phyloP scores from a whole-genome alignment of 2,113 vertebrate genomes.

The Thomomys bottae region DNA sequence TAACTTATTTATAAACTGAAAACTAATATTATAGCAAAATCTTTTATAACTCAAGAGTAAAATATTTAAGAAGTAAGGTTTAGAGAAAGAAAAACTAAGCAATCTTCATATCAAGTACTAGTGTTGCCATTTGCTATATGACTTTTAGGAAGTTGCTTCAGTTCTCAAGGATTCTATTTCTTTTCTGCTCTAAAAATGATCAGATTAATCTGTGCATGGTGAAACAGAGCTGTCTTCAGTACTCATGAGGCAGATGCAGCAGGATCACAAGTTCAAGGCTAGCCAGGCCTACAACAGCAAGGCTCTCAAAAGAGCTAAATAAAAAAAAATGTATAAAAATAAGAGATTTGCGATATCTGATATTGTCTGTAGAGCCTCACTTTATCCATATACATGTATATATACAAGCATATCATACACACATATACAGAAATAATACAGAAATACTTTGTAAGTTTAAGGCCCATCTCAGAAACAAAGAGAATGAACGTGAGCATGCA shows the following conservation, averaged over 20 bases:
- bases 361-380: background rate
- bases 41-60: constrained; percentile 52
- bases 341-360: constrained; percentile 12
- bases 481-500: background rate
- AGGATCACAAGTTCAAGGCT: background rate
- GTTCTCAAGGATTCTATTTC: constrained; percentile 31
- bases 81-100: constrained; percentile 41
- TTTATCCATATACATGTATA: background rate
- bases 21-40: constrained; percentile 35
- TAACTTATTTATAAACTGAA: constrained; percentile 64
- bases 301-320: background rate
- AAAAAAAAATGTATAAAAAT: constrained; percentile 27
- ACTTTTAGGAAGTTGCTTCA: constrained; percentile 1
- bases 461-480: constrained; percentile 54
- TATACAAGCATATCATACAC: background rate
- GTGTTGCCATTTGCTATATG: background rate
- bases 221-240: background rate
- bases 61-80: constrained; percentile 63
- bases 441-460: constrained; percentile 40
- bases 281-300: background rate
- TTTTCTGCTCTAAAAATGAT: constrained; percentile 28
- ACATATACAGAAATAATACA: constrained; percentile 18
- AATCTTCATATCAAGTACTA: constrained; percentile 23
- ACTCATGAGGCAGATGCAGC: background rate
- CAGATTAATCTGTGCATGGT: background rate